phyloP scores from a whole-genome alignment of 2,113 vertebrate species.

The Nannospalax galili region DNA sequence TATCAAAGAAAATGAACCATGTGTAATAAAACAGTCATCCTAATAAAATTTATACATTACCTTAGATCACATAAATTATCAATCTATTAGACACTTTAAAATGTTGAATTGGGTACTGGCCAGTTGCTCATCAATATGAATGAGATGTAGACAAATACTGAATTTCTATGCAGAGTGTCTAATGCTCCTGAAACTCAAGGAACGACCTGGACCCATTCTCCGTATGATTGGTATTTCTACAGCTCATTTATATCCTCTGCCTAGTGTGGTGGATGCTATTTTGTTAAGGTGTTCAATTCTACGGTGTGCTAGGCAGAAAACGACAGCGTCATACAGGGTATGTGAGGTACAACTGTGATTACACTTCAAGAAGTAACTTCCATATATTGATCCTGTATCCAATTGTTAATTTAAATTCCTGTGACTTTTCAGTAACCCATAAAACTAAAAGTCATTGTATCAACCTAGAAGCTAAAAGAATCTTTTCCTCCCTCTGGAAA shows the following conservation, averaged over 20 bases:
- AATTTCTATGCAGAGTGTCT: neutral
- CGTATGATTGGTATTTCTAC: neutral
- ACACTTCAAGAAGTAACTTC: neutral
- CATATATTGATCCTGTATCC: neutral
- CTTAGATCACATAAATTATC: neutral
- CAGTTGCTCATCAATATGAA: neutral
- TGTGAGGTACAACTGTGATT: neutral
- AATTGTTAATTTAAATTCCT: constrained; percentile 24
- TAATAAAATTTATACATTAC: neutral
- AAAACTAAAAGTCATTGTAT: constrained; percentile 34
- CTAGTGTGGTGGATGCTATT: neutral
- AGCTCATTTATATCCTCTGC: neutral
- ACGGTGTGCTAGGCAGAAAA: too few relatives aligned
- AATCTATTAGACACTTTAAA: neutral
- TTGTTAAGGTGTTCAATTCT: neutral
- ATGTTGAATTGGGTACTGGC: neutral
- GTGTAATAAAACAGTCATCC: neutral
- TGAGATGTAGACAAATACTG: neutral
- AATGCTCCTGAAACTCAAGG: neutral
- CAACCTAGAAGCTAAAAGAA: constrained; percentile 37
- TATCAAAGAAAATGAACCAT: neutral
- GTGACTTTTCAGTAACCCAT: constrained; percentile 43
- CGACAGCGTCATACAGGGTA: neutral
- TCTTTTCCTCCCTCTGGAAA: constrained; percentile 42
- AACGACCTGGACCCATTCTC: neutral